A percentile compares a stretch with the other conserved stretches of the same genome.
These are phyloP conservation scores for Chelonoidis abingdonii DNA, from an alignment of 2,113 vertebrate genomes.

Conservation along the genomic window DNA sequence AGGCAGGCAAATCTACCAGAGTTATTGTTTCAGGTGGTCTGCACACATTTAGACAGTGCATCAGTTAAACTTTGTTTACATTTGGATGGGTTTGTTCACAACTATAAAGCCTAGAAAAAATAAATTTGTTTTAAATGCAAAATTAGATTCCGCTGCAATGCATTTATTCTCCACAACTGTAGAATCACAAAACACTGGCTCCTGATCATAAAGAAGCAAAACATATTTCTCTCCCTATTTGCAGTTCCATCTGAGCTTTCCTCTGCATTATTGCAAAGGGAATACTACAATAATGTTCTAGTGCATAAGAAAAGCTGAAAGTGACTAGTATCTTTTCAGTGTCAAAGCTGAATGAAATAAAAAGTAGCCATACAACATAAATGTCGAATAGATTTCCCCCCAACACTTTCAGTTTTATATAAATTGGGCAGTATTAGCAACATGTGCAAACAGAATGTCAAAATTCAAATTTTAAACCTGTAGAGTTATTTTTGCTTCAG, in stretches of 20 bases:
- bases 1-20: slow-evolving; percentile 58
- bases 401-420: neutral
- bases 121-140: slow-evolving; percentile 51
- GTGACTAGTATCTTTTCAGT: slow-evolving; percentile 41
- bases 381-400: neutral
- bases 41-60: slow-evolving; percentile 66
- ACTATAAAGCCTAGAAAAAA: neutral
- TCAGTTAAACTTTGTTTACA: slow-evolving; percentile 70
- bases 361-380: neutral
- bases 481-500: neutral
- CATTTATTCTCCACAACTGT: slow-evolving; percentile 52
- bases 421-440: neutral
- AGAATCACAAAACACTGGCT: slow-evolving; percentile 39
- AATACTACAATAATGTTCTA: slow-evolving; percentile 14
- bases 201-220: slow-evolving; percentile 47
- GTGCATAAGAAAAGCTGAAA: slow-evolving; percentile 25
- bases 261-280: slow-evolving; percentile 37
- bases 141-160: slow-evolving; percentile 29
- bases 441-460: neutral
- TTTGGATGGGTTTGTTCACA: slow-evolving; percentile 36
- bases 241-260: slow-evolving; percentile 10
- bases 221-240: neutral
- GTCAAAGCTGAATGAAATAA: slow-evolving; percentile 21
- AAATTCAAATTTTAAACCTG: neutral
- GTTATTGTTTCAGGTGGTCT: slow-evolving; percentile 66